phyloP scores from a whole-genome alignment of 2,888 invertebrate species.

The Macrosiphum euphorbiae region DNA sequence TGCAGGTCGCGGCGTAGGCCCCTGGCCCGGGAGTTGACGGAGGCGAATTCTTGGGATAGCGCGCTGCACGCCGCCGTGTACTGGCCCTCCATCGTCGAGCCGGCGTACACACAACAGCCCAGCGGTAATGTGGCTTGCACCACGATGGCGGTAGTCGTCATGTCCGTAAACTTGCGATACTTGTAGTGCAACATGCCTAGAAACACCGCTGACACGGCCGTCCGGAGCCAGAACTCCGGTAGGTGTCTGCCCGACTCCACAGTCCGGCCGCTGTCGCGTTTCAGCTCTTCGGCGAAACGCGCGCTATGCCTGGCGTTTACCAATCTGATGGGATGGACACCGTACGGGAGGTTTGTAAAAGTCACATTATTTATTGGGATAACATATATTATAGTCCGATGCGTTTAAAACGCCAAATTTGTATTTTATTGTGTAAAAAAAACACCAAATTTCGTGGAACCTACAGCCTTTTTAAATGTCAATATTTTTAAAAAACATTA shows the following conservation, averaged over 20 bases:
- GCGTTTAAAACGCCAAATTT: too few species aligned
- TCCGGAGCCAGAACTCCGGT: slow-evolving; percentile 18
- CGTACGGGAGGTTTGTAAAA: not conserved
- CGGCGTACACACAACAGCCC: not conserved
- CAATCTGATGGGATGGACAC: not conserved
- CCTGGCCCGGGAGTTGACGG: not conserved
- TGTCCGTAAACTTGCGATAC: not conserved
- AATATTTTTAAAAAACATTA: too few species aligned
- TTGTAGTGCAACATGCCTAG: not conserved
- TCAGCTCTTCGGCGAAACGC: slow-evolving; percentile 17
- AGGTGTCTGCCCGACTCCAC: slow-evolving; percentile 42
- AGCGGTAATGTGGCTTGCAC: not conserved
- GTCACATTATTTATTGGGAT: too few species aligned
- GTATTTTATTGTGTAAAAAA: too few species aligned
- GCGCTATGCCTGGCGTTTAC: not conserved
- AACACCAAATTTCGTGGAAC: too few species aligned
- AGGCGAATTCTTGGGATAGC: not conserved
- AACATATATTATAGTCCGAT: too few species aligned
- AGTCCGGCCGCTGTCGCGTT: not conserved
- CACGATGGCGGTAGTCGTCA: too few species aligned
- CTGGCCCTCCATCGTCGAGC: not conserved
- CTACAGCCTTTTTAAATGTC: too few species aligned
- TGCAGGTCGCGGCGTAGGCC: not conserved
- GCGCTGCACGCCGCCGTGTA: not conserved
- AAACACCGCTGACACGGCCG: too few species aligned